Evolutionary conservation across 2,797 vertebrate species (phyloP).

Genomic region (Peromyscus nudipes): DNA sequence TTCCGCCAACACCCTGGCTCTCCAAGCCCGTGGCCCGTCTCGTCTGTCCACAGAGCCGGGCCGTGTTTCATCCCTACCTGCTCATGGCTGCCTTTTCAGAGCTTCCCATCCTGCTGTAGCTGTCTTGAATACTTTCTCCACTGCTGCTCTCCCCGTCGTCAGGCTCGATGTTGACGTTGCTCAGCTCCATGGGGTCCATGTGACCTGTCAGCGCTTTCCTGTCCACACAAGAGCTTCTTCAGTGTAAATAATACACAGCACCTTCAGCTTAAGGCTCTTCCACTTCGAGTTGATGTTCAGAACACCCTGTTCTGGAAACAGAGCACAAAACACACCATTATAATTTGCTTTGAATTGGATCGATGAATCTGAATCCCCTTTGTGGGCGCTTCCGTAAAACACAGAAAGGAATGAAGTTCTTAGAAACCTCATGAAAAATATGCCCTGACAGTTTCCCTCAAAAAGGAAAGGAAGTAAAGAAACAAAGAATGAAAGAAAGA

Average conservation of each 20-base stretch:
- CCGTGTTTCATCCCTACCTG: conserved; percentile 88
- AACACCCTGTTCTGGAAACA: conserved; percentile 90
- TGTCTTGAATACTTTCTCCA: conserved; percentile 92
- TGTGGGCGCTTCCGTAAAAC: conserved; percentile 42
- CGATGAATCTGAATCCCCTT: conserved; percentile 77
- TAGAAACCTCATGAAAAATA: conserved; percentile 27
- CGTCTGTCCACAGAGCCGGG: not conserved
- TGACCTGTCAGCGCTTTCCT: conserved; percentile 86
- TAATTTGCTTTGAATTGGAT: conserved; percentile 84
- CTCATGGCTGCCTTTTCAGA: conserved; percentile 93
- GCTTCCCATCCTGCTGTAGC: conserved; percentile 88
- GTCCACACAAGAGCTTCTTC: conserved; percentile 81
- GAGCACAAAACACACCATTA: conserved; percentile 83
- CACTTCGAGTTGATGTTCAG: conserved; percentile 81
- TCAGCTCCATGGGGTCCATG: conserved; percentile 96
- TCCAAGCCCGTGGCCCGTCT: not conserved
- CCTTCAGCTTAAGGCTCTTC: conserved; percentile 80
- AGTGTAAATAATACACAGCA: conserved; percentile 86
- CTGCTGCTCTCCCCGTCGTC: conserved; percentile 94
- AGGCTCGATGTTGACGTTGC: conserved; percentile 92
- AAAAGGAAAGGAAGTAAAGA: not conserved
- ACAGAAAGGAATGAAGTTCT: conserved; percentile 55
- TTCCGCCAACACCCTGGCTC: not conserved
- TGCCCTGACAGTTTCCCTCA: not conserved
- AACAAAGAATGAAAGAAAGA: not conserved